Percentiles rank a stretch among this genome's conserved stretches.
Conservation (phyloP, 2,113 vertebrate genomes). For the Engraulis encrasicolus region DNA sequence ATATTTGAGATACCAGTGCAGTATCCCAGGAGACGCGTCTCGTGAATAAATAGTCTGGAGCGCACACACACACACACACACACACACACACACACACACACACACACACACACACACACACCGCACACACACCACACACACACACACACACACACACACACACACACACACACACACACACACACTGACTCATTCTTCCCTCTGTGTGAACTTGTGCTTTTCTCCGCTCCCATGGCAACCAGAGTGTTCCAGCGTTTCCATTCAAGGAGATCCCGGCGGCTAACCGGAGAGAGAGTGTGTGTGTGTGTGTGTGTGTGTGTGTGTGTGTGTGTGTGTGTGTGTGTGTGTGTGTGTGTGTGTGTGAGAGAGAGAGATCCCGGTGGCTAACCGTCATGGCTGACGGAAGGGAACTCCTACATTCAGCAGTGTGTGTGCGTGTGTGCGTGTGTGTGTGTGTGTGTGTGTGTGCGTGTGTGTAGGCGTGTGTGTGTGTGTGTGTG, state of each 20-base stretch:
- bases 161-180: conserved; percentile 4
- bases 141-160: conserved; percentile 2
- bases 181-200: too few relatives aligned
- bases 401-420: background rate
- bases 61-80: background rate
- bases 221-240: conserved; percentile 15
- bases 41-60: background rate
- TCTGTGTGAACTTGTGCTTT: conserved; percentile 12
- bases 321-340: too few relatives aligned
- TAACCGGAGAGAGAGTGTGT: too few relatives aligned
- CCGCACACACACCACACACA: background rate
- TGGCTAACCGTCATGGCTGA: background rate
- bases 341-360: too few relatives aligned
- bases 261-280: background rate
- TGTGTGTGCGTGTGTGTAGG: too few relatives aligned
- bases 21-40: background rate
- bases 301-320: too few relatives aligned
- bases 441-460: too few relatives aligned
- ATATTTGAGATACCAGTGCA: background rate
- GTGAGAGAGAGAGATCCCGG: too few relatives aligned
- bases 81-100: background rate
- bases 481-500: too few relatives aligned
- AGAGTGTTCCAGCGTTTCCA: background rate
- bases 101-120: background rate
- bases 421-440: background rate